A percentile compares a stretch with the other conserved stretches of the same genome.
phyloP scores from a whole-genome alignment of 1,140 invertebrate species.

The Drosophila sulfurigaster region DNA sequence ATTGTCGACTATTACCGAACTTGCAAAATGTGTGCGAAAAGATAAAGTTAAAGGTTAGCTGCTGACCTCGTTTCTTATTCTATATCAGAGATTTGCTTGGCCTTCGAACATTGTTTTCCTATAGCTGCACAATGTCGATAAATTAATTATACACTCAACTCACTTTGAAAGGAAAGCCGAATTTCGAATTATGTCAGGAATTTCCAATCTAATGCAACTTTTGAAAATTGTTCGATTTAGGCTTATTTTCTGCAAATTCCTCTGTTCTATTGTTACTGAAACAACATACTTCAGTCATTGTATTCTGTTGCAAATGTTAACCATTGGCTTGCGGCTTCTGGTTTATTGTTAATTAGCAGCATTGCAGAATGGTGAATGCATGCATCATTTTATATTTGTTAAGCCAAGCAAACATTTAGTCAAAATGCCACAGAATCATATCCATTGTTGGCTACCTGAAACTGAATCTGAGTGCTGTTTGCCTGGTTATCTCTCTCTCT shows the following conservation, averaged over 20 bases:
- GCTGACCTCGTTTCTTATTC: background rate
- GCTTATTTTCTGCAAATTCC: background rate
- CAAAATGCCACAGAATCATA: conserved; percentile 6
- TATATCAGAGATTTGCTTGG: background rate
- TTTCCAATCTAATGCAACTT: conserved; percentile 20
- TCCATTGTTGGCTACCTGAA: conserved; percentile 2
- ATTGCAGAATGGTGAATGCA: background rate
- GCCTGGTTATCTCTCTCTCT: background rate
- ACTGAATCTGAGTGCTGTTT: background rate
- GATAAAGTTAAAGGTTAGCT: background rate
- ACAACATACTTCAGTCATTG: conserved; percentile 11
- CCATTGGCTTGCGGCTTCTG: conserved; percentile 9
- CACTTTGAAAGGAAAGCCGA: no score
- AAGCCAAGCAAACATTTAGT: conserved; percentile 10
- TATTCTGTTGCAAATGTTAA: background rate
- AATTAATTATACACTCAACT: background rate
- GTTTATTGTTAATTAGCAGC: conserved; percentile 22
- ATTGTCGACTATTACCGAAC: background rate
- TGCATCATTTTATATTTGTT: conserved; percentile 9
- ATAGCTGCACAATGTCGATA: no score
- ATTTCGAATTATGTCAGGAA: background rate
- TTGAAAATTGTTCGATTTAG: background rate
- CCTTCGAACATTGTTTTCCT: background rate
- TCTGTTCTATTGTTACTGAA: background rate
- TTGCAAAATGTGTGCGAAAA: conserved; percentile 4